phyloP scores from a whole-genome alignment of 1,140 invertebrate species.

The Colletes gigas region DNA sequence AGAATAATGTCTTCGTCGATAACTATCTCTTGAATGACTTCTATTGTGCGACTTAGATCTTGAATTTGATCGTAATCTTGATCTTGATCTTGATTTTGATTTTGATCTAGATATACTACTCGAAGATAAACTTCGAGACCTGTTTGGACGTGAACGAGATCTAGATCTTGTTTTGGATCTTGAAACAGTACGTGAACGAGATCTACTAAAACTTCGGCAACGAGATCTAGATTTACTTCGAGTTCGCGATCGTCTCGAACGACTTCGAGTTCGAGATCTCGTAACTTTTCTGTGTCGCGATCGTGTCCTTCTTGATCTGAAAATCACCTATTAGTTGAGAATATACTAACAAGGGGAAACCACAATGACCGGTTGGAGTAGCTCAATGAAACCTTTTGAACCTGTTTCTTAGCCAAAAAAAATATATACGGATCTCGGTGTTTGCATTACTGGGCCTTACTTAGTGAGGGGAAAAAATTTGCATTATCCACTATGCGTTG shows the following conservation, averaged over 20 bases:
- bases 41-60: constrained; percentile 74
- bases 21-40: constrained; percentile 73
- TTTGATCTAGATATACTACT: constrained; percentile 75
- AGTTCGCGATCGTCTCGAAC: constrained; percentile 70
- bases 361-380: too few species aligned
- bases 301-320: constrained; percentile 64
- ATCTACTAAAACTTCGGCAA: constrained; percentile 58
- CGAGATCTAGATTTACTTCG: constrained; percentile 76
- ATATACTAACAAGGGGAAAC: neutral
- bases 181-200: constrained; percentile 65
- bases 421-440: too few species aligned
- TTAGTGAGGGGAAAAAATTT: too few species aligned
- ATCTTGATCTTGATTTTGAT: constrained; percentile 74
- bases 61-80: constrained; percentile 75
- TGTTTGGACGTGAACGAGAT: constrained; percentile 59
- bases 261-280: constrained; percentile 67
- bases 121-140: constrained; percentile 54
- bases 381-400: too few species aligned
- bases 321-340: neutral
- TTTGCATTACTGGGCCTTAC: too few species aligned
- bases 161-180: constrained; percentile 70
- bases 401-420: too few species aligned
- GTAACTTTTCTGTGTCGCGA: constrained; percentile 56
- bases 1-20: constrained; percentile 70
- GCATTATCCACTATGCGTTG: too few species aligned